phyloP scores from a whole-genome alignment of 2,888 invertebrate genomes.

The Aphrophora alni region DNA sequence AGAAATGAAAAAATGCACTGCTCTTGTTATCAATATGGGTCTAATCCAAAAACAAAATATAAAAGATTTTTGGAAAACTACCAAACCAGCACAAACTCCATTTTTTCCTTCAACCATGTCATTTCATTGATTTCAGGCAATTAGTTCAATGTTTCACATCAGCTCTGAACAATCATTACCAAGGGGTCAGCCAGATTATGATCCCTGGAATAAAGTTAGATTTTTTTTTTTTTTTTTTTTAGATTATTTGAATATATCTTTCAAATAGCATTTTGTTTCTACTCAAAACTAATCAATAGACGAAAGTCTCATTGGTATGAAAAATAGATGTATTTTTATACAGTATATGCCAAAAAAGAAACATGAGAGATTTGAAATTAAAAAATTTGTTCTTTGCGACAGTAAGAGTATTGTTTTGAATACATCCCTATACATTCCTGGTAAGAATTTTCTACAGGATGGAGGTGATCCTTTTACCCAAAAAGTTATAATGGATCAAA shows the following conservation, averaged over 20 bases:
- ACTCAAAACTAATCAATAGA: slow-evolving; percentile 27
- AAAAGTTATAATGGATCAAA: neutral
- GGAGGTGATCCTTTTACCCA: slow-evolving; percentile 11
- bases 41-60: neutral
- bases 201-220: slow-evolving; percentile 34
- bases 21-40: slow-evolving; percentile 12
- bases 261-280: slow-evolving; percentile 20
- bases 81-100: neutral
- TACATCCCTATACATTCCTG: neutral
- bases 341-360: slow-evolving; percentile 32
- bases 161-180: neutral
- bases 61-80: slow-evolving; percentile 12
- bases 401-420: neutral
- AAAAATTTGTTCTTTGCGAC: slow-evolving; percentile 26
- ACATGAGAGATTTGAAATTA: slow-evolving; percentile 12
- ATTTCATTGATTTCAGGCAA: slow-evolving; percentile 14
- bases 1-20: slow-evolving; percentile 18
- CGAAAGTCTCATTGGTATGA: slow-evolving; percentile 32
- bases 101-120: slow-evolving; percentile 25
- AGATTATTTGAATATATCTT: slow-evolving; percentile 27
- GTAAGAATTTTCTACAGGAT: neutral
- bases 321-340: slow-evolving; percentile 27
- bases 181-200: slow-evolving; percentile 26
- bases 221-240: slow-evolving; percentile 24
- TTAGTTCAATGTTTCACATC: slow-evolving; percentile 21